Base-by-base conservation (phyloP, 1,140 invertebrate species). In the Holcopasites calliopsidis region DNA sequence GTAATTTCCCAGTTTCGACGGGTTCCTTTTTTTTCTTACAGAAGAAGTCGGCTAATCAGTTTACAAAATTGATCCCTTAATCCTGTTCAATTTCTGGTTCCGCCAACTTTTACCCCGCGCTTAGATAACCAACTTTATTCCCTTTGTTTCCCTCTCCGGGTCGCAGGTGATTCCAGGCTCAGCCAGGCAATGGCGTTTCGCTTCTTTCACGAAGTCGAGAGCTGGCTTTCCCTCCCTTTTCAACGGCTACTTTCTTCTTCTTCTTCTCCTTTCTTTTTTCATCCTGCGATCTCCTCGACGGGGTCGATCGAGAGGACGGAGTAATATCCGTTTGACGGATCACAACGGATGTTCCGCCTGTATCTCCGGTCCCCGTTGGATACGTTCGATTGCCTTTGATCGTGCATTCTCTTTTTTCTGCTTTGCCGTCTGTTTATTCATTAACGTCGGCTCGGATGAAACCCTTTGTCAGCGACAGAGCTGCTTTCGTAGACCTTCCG, bases 281-380 rank as follows among this genome's bases (percentile, higher is more conserved):
- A 28, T 13, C 0, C 16, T 54, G 13, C 23, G 49, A 23, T 33
- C 38, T 10, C 5, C 13, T 28, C 28, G 13, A 3, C 8, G 13
- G 5, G 1, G 21, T 42, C 28, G 35, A 23, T 35, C 71, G 49
- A 13, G 38, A 55, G 60, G 44, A 55, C 49, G 21, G 16, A 23
- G 35, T 65, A 73, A 73, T 73, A 73, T 65, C 49, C 71, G 60
- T 42, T 65, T 33, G 38, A 73, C 13, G 71, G 21, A 54, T 73
- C 38, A 26, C 35, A n/a, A 23, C 50, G 49, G 44, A 64, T 62
- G 38, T 5, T 31, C 8, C n/a, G 13, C 1, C 6, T 4, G 33
- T 38, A 18, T 52, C 21, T 6, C 18, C n/a, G 52, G 11, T 35
- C 26, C 40, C 11, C 26, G 35, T 18, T 44, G 16, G 7, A n/a